Evolutionary conservation across 2,888 invertebrate genomes (phyloP).

Genomic region (Aspidiotus rigidus): DNA sequence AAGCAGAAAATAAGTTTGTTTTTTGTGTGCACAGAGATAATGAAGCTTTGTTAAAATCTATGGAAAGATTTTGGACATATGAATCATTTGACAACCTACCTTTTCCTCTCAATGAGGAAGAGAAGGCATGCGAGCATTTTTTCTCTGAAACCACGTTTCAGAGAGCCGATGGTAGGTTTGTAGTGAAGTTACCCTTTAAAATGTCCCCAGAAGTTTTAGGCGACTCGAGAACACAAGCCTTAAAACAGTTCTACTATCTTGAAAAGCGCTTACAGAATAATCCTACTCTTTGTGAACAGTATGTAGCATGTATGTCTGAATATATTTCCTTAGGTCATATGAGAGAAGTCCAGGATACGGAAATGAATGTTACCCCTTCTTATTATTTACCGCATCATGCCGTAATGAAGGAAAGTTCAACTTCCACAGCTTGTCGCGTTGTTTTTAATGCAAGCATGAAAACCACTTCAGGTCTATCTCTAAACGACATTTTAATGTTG

Average conservation of each 20-base stretch:
- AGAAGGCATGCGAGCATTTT: neutral
- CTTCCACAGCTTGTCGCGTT: neutral
- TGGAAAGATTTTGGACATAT: neutral
- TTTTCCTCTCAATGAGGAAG: neutral
- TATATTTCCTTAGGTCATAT: constrained; percentile 11
- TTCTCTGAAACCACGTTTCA: neutral
- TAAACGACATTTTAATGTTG: constrained; percentile 5
- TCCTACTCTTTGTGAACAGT: constrained; percentile 7
- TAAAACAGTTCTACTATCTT: neutral
- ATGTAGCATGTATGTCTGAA: constrained; percentile 3
- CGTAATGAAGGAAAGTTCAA: constrained; percentile 7
- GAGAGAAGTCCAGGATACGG: neutral
- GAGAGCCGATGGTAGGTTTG: neutral
- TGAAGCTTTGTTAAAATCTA: neutral
- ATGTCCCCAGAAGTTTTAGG: neutral
- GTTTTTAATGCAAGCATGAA: constrained; percentile 7
- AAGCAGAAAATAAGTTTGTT: no score
- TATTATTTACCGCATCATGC: constrained; percentile 20
- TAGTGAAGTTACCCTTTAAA: constrained; percentile 6
- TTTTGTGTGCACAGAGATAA: neutral
- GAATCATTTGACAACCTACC: neutral
- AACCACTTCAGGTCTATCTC: constrained; percentile 2
- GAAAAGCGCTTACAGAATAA: neutral
- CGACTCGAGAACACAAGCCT: neutral
- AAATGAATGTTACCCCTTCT: neutral